Evolutionary conservation across 2,888 invertebrate genomes (phyloP), one percentile per base, ranked within the genome.

Genomic region (Cacoxenus indagator): DNA sequence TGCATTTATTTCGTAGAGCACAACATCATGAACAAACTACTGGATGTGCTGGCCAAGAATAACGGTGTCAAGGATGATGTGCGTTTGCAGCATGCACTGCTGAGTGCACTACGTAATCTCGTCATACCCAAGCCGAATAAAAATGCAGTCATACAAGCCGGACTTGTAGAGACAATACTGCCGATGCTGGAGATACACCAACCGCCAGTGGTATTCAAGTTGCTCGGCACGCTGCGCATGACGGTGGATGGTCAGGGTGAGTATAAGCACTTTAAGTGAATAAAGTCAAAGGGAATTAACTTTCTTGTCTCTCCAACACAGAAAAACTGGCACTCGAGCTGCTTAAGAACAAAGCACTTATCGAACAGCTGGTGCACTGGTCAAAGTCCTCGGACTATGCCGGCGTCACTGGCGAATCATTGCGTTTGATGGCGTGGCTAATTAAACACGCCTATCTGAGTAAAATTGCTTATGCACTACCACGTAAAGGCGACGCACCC

Each of bases 141-240:
- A 89, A 89, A 91, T 22, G 89, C 90, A 22, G 92, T 96, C 55
- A 90, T 95, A 45, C 90, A 92, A 65, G 91, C 91, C 75, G 95
- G 95, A 4, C 89, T 96, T 68, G 90, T 96, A 66, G 90, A 92
- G 69, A 92, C 93, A 2, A 90, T 94, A 67, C 89, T 95, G 82
- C 93, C 94, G 0, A 91, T 94, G 90, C 85, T 93, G 67, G 88
- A 89, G 64, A 91, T 92, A 51, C 90, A 91, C 57, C 93, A 95
- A 70, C 93, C 92, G 67, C 93, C 94, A 27, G 95, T 96, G 1
- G 93, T 95, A 4, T 96, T 96, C 83, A 96, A 96, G 87, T 89
- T 97, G 70, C 86, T 97, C 64, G 96, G 96, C 2, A 94, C 96
- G 0, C 88, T 96, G 0, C 90, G 97, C 68, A 95, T 97, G 93